A percentile compares a stretch with the other conserved stretches of the same genome.
Evolutionary conservation across 1,140 invertebrate genomes (phyloP).

Genomic region (Temnothorax nylanderi): DNA sequence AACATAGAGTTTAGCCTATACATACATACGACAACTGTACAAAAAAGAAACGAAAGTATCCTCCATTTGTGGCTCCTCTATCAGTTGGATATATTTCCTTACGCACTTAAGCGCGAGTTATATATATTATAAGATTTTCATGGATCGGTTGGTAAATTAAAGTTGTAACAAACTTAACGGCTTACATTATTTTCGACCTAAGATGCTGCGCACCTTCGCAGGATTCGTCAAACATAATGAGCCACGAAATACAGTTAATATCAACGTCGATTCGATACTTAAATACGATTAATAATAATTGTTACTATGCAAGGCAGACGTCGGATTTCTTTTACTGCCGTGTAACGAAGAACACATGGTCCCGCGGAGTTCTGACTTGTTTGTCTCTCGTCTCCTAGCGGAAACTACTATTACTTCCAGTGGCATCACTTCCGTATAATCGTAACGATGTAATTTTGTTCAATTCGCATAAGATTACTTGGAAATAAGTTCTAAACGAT

Average conservation of each 20-base stretch:
- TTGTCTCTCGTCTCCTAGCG: conserved; percentile 14
- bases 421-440: conserved; percentile 20
- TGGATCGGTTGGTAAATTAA: conserved; percentile 45
- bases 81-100: neutral
- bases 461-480: neutral
- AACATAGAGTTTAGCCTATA: conserved; percentile 16
- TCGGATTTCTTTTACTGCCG: neutral
- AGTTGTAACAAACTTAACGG: conserved; percentile 36
- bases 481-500: neutral
- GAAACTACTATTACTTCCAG: conserved; percentile 14
- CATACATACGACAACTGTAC: conserved; percentile 33
- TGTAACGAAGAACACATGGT: conserved; percentile 43
- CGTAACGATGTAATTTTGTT: neutral
- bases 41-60: conserved; percentile 39
- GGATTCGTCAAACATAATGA: conserved; percentile 4
- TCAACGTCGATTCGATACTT: conserved; percentile 28
- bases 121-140: conserved; percentile 30
- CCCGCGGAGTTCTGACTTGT: conserved; percentile 12
- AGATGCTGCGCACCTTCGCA: neutral
- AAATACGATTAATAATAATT: conserved; percentile 31
- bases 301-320: conserved; percentile 14
- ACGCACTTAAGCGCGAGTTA: neutral
- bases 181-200: conserved; percentile 36
- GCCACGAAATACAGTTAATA: conserved; percentile 28
- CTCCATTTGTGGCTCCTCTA: conserved; percentile 28